A percentile compares a stretch with the other conserved stretches of the same genome.
Evolutionary conservation across 2,113 vertebrate species (phyloP).

Genomic region (Toxostoma redivivum): DNA sequence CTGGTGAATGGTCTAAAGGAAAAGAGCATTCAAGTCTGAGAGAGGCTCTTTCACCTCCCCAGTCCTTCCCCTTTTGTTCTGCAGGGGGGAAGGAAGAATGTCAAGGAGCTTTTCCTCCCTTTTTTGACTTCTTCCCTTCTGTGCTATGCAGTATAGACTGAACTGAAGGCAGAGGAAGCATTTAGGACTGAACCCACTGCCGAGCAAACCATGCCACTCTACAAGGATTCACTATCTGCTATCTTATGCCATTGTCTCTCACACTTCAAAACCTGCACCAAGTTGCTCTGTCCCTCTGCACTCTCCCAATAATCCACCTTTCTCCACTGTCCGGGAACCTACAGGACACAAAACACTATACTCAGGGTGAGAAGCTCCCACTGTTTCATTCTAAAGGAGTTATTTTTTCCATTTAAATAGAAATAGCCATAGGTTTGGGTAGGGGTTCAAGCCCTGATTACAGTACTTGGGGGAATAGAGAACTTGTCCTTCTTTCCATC

Average conservation of each 20-base stretch:
- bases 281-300: background rate
- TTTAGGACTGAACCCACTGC: background rate
- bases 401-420: background rate
- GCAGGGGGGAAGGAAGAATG: background rate
- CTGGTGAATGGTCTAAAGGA: background rate
- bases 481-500: background rate
- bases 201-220: background rate
- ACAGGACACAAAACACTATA: background rate
- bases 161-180: background rate
- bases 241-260: background rate
- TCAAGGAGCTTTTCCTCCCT: background rate
- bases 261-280: background rate
- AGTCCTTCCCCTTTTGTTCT: background rate
- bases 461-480: background rate
- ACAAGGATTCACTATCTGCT: background rate
- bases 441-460: background rate
- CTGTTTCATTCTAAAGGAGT: background rate
- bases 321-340: background rate
- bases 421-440: background rate
- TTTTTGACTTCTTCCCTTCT: background rate
- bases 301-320: background rate
- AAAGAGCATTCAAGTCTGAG: background rate
- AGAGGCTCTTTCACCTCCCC: background rate
- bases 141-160: background rate
- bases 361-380: background rate